Conservation (phyloP, 2,888 invertebrate species). For the Acleris laterana region DNA sequence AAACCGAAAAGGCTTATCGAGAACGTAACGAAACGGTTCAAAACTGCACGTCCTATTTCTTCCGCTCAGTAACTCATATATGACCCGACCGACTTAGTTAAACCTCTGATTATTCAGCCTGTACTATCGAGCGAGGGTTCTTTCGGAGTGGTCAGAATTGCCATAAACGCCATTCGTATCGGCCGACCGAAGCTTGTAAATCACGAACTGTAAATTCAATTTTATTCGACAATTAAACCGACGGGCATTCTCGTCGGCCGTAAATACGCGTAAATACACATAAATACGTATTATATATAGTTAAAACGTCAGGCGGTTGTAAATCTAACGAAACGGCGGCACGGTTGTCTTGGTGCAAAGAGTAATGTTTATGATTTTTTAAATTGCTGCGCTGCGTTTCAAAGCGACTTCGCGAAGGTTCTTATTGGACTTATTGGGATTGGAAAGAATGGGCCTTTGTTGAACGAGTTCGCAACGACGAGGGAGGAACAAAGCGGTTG, state of each 20-base stretch:
- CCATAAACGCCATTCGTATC: slow-evolving; percentile 58
- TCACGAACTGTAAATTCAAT: slow-evolving; percentile 80
- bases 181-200: slow-evolving; percentile 58
- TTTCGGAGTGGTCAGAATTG: slow-evolving; percentile 45
- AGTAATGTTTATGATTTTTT: slow-evolving; percentile 42
- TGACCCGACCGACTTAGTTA: slow-evolving; percentile 22
- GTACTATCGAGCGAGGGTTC: not conserved
- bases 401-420: slow-evolving; percentile 7
- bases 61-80: slow-evolving; percentile 37
- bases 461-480: not conserved
- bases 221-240: slow-evolving; percentile 84
- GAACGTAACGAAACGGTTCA: slow-evolving; percentile 33
- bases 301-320: slow-evolving; percentile 80
- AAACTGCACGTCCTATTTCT: slow-evolving; percentile 37
- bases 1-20: slow-evolving; percentile 32
- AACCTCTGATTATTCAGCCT: not conserved
- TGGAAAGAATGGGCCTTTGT: not conserved
- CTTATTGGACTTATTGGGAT: slow-evolving; percentile 4
- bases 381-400: slow-evolving; percentile 17
- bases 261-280: slow-evolving; percentile 79
- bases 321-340: slow-evolving; percentile 71
- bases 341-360: slow-evolving; percentile 58
- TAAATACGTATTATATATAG: slow-evolving; percentile 84
- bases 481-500: not conserved
- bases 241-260: slow-evolving; percentile 75